phyloP scores from a whole-genome alignment of 2,888 invertebrate genomes.

The Diarsia brunnea region DNA sequence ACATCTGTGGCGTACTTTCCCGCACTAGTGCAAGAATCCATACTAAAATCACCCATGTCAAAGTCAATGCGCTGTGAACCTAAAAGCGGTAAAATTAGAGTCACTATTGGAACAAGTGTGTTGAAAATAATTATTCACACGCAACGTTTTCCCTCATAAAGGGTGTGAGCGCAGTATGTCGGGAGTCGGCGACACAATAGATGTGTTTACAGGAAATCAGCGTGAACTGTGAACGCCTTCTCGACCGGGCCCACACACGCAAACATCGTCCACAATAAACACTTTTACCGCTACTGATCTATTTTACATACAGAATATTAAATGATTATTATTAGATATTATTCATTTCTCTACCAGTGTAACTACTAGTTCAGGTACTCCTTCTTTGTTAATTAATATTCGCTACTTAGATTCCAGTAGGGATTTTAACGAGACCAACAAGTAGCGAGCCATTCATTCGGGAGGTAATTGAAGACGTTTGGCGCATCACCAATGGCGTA shows the following conservation, averaged over 20 bases:
- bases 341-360: conserved; percentile 15
- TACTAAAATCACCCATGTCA: not conserved
- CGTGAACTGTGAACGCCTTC: conserved; percentile 75
- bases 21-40: not conserved
- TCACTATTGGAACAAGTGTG: not conserved
- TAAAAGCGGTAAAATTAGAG: not conserved
- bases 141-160: conserved; percentile 71
- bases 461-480: conserved; percentile 72
- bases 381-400: conserved; percentile 53
- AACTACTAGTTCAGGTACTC: not conserved
- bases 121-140: conserved; percentile 72
- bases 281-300: conserved; percentile 20
- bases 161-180: conserved; percentile 77
- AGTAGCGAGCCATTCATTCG: conserved; percentile 66
- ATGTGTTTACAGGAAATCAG: conserved; percentile 86
- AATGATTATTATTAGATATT: too few relatives aligned
- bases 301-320: conserved; percentile 21
- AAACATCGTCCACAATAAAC: conserved; percentile 75
- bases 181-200: conserved; percentile 79
- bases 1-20: not conserved
- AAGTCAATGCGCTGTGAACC: not conserved
- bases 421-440: conserved; percentile 60
- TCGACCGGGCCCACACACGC: conserved; percentile 62
- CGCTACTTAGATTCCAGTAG: conserved; percentile 31
- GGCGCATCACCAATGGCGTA: conserved; percentile 57